Base-by-base conservation (phyloP, 2,888 invertebrate species). In the Cremastinae sp. region DNA sequence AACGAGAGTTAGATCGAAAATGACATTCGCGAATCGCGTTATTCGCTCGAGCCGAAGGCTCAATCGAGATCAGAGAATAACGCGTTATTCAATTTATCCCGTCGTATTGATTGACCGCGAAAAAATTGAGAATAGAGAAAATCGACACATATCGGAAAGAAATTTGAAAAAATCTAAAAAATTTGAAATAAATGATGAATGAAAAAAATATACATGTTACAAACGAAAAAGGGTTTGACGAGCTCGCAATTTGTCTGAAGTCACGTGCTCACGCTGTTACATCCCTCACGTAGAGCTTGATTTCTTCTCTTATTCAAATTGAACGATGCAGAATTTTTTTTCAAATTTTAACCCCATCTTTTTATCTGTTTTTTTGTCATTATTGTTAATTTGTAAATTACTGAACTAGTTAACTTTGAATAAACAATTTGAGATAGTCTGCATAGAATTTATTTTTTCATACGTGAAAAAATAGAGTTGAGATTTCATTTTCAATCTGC, bases 211-310 rank as follows among this genome's bases (percentile, higher is more conserved):
- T 59, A 64, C 53, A 49, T 37, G 47, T 22, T 51, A 47, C 45
- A 41, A 56, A 45, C 16, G 18, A 47, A 41, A 68, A 72, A 65
- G 58, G 80, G 76, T 66, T 78, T 76, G 78, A 82, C 83, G 80
- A 80, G 81, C 69, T 86, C 85, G 86, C 85, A 87, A 82, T 86
- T 87, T 87, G 41, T 74, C 74, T 64, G 71, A 58, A 53, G 20
- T 56, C 41, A 72, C 55, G 43, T 9, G 56, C 55, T 39, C 20
- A 14, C 8, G 35, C 55, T 22, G 10, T 20, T 28, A 49, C 18
- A 41, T 78, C 75, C 79, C 79, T 74, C 74, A 71, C 65, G 71
- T 77, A 82, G 78, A 79, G 77, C 80, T 81, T 77, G 74, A 39
- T 45, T 28, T 10, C 1, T 35, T 53, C 53, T 55, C 22, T 78